Evolutionary conservation across 2,797 vertebrate species (phyloP).

Genomic region (Catharus ustulatus): DNA sequence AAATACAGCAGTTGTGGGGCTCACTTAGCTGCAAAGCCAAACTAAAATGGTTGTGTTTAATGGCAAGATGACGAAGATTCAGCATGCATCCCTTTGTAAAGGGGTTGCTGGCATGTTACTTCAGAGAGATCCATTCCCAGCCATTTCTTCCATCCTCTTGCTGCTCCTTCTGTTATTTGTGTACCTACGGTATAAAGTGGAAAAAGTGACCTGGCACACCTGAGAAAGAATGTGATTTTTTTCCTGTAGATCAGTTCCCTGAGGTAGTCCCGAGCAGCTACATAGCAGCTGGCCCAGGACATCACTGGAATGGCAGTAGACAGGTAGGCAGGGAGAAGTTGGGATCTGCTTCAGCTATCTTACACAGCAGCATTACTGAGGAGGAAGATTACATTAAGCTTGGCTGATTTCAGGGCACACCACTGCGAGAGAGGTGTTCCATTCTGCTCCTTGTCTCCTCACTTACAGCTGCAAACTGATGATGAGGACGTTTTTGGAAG

Average conservation of each 20-base stretch:
- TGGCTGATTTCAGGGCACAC: not conserved
- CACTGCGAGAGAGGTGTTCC: accelerated
- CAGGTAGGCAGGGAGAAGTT: not conserved
- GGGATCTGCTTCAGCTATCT: not conserved
- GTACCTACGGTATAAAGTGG: not conserved
- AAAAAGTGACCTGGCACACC: not conserved
- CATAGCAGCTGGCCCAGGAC: not conserved
- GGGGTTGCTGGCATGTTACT: not conserved
- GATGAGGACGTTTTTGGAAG: not conserved
- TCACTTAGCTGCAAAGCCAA: not conserved
- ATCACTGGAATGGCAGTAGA: not conserved
- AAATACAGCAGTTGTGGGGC: not conserved
- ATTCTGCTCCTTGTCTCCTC: not conserved
- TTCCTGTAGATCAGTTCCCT: not conserved
- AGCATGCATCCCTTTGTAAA: not conserved
- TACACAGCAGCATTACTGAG: not conserved
- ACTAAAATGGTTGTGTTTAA: not conserved
- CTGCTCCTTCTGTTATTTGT: not conserved
- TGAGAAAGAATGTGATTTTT: not conserved
- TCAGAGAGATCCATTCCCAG: not conserved
- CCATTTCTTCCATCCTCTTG: not conserved
- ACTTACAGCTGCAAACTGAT: not conserved
- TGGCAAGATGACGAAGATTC: not conserved
- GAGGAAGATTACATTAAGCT: not conserved
- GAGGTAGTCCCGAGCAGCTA: not conserved